Conservation (phyloP, 2,888 invertebrate species). For the Rhaphigaster nebulosa region DNA sequence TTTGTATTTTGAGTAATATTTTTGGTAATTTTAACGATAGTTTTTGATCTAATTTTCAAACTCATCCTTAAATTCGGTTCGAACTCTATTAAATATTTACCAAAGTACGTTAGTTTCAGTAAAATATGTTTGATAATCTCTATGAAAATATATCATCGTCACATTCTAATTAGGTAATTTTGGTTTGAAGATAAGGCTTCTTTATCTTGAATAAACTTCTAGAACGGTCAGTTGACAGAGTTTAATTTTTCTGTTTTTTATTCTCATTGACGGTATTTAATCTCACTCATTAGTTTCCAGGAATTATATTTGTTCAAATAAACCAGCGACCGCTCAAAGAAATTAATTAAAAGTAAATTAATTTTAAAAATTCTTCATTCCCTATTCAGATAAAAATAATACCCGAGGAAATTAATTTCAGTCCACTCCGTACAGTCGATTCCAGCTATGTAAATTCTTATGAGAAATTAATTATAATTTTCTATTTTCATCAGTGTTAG, state of each 20-base stretch:
- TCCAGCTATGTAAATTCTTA: too few species aligned
- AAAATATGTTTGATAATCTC: too few species aligned
- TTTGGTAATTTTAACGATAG: too few species aligned
- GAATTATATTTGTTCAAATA: background rate
- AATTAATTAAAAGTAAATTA: slow-evolving; percentile 1
- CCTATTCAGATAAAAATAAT: background rate
- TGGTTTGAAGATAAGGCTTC: background rate
- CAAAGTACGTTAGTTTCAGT: too few species aligned
- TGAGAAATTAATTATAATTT: too few species aligned
- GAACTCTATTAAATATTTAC: too few species aligned
- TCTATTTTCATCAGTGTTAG: too few species aligned
- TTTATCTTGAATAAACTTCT: background rate
- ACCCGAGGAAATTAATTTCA: background rate
- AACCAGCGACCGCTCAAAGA: background rate
- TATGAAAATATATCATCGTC: background rate
- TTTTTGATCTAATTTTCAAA: too few species aligned
- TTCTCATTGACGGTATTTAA: background rate
- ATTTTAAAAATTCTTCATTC: background rate
- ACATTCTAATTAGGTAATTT: background rate
- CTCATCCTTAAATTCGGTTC: too few species aligned
- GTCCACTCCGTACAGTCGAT: background rate
- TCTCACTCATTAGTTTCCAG: background rate
- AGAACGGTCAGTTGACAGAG: background rate
- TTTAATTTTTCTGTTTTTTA: background rate
- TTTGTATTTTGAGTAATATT: too few species aligned